phyloP scores from a whole-genome alignment of 1,140 invertebrate genomes.

The Drosophila lacteicornis region DNA sequence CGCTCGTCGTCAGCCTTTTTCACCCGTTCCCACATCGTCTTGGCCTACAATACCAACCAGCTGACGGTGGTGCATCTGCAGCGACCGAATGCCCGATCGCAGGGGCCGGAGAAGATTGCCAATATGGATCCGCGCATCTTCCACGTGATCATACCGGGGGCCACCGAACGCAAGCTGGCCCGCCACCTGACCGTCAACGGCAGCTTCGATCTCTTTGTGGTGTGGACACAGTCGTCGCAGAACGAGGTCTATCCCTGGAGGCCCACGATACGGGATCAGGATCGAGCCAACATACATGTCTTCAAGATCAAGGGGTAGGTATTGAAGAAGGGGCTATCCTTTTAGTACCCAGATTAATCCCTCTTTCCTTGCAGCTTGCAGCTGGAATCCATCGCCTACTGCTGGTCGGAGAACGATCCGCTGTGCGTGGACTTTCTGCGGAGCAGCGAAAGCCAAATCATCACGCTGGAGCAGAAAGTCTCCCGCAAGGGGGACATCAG shows the following conservation, averaged over 20 bases:
- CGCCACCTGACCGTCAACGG: conserved; percentile 88
- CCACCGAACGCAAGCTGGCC: conserved; percentile 88
- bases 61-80: conserved; percentile 88
- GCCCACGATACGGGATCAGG: conserved; percentile 91
- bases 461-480: conserved; percentile 91
- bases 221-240: conserved; percentile 91
- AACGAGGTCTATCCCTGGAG: conserved; percentile 94
- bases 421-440: conserved; percentile 89
- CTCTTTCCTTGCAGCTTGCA: conserved; percentile 84
- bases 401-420: conserved; percentile 90
- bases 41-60: conserved; percentile 89
- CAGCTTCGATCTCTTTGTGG: conserved; percentile 87
- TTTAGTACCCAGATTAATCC: background rate
- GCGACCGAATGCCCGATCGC: conserved; percentile 86
- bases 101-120: conserved; percentile 87
- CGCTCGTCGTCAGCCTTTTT: conserved; percentile 86
- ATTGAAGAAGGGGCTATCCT: too few relatives aligned
- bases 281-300: conserved; percentile 92
- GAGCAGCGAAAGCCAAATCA: conserved; percentile 88
- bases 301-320: conserved; percentile 85
- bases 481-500: conserved; percentile 91
- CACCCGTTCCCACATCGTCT: conserved; percentile 88
- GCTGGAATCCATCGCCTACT: conserved; percentile 87
- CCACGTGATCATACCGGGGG: conserved; percentile 87
- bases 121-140: conserved; percentile 88